Evolutionary conservation across 92 coral and sea anemone species (phyloP).

Genomic region (Paramuricea clavata): DNA sequence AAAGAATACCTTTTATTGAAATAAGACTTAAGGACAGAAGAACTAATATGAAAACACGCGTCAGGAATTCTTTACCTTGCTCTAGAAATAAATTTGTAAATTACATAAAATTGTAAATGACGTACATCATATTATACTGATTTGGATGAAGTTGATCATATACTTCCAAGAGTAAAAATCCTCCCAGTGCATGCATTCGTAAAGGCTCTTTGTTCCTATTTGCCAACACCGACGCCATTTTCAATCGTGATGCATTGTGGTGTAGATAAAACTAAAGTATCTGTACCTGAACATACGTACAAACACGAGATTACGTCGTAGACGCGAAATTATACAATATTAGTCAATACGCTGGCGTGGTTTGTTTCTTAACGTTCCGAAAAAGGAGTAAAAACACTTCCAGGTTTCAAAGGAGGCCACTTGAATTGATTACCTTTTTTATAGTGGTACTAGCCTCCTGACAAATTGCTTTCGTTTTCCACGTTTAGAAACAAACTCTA

Average conservation of each 20-base stretch:
- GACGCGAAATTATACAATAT: background rate
- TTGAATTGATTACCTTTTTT: no score
- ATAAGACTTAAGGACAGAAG: background rate
- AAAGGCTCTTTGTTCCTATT: no score
- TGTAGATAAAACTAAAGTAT: background rate
- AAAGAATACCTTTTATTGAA: background rate
- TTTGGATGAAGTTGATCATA: no score
- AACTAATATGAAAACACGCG: background rate
- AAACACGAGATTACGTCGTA: background rate
- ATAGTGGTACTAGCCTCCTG: background rate
- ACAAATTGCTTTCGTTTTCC: background rate
- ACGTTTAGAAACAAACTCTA: background rate
- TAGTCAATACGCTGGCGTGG: background rate
- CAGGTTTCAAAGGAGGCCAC: background rate
- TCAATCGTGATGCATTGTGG: background rate
- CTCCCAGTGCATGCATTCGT: no score
- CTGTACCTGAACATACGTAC: background rate
- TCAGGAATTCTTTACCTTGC: background rate
- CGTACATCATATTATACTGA: no score
- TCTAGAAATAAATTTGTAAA: background rate
- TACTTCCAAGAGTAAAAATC: background rate
- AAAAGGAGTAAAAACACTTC: background rate
- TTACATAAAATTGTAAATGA: background rate
- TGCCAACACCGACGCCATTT: no score
- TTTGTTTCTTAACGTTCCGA: slow-evolving; percentile 9